Conservation (phyloP, 1,140 invertebrate genomes). For the Arctopsyche grandis region DNA sequence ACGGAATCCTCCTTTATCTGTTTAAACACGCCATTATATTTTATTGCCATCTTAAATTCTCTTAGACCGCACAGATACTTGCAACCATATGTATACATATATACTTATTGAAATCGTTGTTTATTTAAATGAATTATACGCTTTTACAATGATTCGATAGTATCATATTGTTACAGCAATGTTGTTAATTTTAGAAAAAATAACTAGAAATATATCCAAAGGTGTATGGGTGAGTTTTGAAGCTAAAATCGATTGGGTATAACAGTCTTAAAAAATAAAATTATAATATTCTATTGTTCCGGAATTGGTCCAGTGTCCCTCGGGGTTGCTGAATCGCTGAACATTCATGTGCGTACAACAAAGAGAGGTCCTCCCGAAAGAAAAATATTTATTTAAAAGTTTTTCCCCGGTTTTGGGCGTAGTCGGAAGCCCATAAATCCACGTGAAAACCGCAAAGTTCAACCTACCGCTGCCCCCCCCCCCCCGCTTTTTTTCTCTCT, state of each 20-base stretch:
- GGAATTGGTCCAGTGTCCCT: background rate
- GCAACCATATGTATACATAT: background rate
- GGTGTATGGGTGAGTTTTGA: background rate
- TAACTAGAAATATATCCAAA: background rate
- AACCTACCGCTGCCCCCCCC: slow-evolving; percentile 25
- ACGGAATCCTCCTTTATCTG: background rate
- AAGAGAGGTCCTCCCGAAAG: slow-evolving; percentile 35
- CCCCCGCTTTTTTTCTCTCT: no score
- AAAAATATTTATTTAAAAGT: slow-evolving; percentile 55
- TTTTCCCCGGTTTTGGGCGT: slow-evolving; percentile 49
- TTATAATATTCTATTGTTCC: no score
- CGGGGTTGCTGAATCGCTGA: background rate
- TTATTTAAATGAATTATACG: no score
- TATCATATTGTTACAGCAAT: background rate
- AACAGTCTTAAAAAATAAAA: no score
- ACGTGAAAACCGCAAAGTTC: slow-evolving; percentile 48
- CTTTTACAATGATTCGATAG: background rate
- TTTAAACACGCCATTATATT: slow-evolving; percentile 46
- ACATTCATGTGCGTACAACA: slow-evolving; percentile 26
- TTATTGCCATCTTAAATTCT: slow-evolving; percentile 50
- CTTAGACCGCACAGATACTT: background rate
- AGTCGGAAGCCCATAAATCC: slow-evolving; percentile 51
- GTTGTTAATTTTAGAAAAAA: background rate
- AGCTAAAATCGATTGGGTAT: no score
- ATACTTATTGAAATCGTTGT: background rate